Evolutionary conservation across 2,888 invertebrate genomes (phyloP).

Genomic region (Drosophila tanythrix): DNA sequence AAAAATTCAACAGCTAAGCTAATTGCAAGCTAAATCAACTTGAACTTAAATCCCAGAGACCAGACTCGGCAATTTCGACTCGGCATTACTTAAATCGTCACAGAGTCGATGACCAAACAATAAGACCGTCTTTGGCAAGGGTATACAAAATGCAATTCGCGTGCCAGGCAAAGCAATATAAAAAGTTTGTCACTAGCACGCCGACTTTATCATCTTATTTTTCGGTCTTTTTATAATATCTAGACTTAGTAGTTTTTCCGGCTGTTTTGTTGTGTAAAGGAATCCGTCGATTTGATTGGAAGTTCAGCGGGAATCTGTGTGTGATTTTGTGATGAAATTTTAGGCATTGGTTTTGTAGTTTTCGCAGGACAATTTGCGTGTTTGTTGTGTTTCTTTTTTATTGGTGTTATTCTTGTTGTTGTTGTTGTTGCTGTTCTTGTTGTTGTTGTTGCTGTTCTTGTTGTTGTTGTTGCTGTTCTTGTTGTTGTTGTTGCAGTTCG

Average conservation of each 20-base stretch:
- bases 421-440: slow-evolving; percentile 8
- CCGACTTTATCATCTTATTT: slow-evolving; percentile 12
- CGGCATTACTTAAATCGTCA: neutral
- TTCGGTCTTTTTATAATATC: neutral
- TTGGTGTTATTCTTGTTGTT: slow-evolving; percentile 1
- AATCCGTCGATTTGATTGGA: slow-evolving; percentile 10
- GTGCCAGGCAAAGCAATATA: slow-evolving; percentile 51
- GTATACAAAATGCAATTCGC: slow-evolving; percentile 23
- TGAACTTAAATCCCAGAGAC: neutral
- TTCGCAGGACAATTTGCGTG: slow-evolving; percentile 50
- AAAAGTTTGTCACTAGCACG: slow-evolving; percentile 31
- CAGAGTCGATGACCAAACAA: neutral
- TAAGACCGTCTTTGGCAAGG: neutral
- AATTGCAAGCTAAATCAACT: neutral
- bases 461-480: slow-evolving; percentile 7
- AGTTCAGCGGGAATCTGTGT: slow-evolving; percentile 25
- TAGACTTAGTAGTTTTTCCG: slow-evolving; percentile 3
- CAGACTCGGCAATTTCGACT: neutral
- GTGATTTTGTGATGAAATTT: slow-evolving; percentile 30
- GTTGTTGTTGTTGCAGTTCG: slow-evolving; percentile 9
- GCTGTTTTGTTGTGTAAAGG: slow-evolving; percentile 29
- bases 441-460: slow-evolving; percentile 7
- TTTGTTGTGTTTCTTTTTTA: slow-evolving; percentile 10
- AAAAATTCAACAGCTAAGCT: neutral
- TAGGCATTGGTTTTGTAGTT: slow-evolving; percentile 1